These are phyloP conservation scores for Pipistrellus nathusii DNA, from an alignment of 2,797 vertebrate genomes.

Conservation along the genomic window DNA sequence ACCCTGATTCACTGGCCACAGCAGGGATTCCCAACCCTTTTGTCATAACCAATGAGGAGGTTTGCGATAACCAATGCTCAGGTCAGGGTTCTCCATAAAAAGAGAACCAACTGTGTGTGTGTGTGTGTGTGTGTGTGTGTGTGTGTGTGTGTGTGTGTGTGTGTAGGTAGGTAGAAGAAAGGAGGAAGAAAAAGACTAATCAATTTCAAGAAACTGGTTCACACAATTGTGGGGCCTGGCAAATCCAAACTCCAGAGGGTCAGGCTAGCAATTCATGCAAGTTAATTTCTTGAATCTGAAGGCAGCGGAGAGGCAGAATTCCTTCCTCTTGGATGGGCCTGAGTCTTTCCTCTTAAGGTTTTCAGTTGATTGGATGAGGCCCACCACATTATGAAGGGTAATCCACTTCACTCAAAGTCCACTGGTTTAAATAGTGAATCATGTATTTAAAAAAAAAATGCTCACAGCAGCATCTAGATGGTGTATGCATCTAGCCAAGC, in stretches of 20 bases:
- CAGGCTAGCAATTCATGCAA: background rate
- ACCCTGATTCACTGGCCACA: background rate
- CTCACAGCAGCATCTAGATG: background rate
- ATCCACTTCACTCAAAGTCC: background rate
- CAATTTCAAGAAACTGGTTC: background rate
- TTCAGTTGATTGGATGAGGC: background rate
- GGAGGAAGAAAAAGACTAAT: background rate
- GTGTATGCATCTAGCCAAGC: background rate
- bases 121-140: background rate
- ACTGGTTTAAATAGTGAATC: constrained; percentile 15
- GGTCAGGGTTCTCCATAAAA: background rate
- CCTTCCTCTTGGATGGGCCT: background rate
- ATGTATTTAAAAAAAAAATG: background rate
- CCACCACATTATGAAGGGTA: background rate
- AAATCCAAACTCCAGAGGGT: background rate
- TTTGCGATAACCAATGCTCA: background rate
- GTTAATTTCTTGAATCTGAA: background rate
- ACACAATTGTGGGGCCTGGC: background rate
- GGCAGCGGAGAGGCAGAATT: background rate
- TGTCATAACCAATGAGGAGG: background rate
- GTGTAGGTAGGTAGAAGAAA: too few relatives aligned
- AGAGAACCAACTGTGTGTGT: background rate
- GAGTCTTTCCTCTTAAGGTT: background rate
- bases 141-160: background rate
- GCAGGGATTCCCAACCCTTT: background rate